Evolutionary conservation across 2,888 invertebrate species (phyloP), one percentile per base, ranked within the genome.

Genomic region (Latheticus oryzae): DNA sequence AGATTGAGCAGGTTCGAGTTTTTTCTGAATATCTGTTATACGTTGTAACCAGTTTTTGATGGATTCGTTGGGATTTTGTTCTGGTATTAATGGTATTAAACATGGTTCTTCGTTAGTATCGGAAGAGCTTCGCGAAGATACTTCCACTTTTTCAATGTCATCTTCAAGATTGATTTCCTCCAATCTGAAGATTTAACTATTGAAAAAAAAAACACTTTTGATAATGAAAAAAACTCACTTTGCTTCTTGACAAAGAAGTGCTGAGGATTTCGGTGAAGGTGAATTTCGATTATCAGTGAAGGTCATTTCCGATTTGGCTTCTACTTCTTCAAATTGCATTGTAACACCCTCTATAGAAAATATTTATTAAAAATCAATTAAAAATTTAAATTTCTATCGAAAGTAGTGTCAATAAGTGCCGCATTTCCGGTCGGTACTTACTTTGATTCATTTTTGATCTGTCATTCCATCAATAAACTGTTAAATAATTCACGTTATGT

Each of bases 11-110:
- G 19, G 45, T 55, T 69, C 33, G 9, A 45, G 26, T 28, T 77
- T 81, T 75, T 57, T 85, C 69, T 90, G 89, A 72, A 89, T 85
- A 40, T 87, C 87, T 0, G 90, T 88, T 40, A 91, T 85, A 64
- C 88, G 83, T 62, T 90, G 87, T 50, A 90, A 80, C 91, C 91
- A 91, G 65, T 86, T 86, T 62, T 87, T 86, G 45, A 88, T 86
- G 1, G 87, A 85, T 72, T 88, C 88, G 69, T 85, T 86, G 0
- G 85, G 83, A 48, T 71, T 71, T 58, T 76, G 75, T n/a, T 72
- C 72, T 5, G 80, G 79, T 1, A 80, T 76, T 17, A 19, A 9
- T 2, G 51, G 52, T 7, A 52, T 5, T 8, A 52, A 12, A 1
- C 9, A 12, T 13, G 1, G 35, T 2, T 68, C 67, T 5, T 73